Conservation (phyloP, 2,113 vertebrate genomes). For the Narcine bancroftii region DNA sequence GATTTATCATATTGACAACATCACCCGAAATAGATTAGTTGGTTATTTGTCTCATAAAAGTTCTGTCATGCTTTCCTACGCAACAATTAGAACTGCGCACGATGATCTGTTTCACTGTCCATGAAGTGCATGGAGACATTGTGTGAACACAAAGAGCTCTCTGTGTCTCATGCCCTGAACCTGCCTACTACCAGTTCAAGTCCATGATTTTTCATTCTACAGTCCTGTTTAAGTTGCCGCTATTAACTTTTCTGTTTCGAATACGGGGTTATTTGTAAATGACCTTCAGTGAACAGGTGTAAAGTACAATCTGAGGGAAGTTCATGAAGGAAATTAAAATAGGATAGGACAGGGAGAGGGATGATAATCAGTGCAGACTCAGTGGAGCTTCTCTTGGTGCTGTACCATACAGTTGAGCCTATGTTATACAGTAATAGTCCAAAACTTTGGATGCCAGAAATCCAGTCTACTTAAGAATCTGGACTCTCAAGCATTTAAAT, state of each 20-base stretch:
- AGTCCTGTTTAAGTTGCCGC: neutral
- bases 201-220: neutral
- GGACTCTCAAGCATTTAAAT: too few species aligned
- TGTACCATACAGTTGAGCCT: too few species aligned
- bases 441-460: too few species aligned
- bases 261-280: too few species aligned
- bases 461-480: too few species aligned
- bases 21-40: neutral
- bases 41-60: neutral
- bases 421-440: too few species aligned
- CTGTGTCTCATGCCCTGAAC: neutral
- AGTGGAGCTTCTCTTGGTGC: too few species aligned
- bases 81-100: neutral
- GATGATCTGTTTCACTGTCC: neutral
- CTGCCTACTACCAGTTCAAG: neutral
- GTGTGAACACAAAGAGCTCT: neutral
- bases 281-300: too few species aligned
- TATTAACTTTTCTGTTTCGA: neutral
- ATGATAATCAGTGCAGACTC: too few species aligned
- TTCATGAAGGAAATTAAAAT: too few species aligned
- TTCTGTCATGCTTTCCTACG: neutral
- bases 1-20: neutral
- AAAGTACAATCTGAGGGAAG: too few species aligned
- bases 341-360: too few species aligned
- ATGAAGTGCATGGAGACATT: neutral